These are phyloP conservation scores for Cartodere bifasciata DNA, from an alignment of 2,888 invertebrate genomes.

Conservation along the genomic window DNA sequence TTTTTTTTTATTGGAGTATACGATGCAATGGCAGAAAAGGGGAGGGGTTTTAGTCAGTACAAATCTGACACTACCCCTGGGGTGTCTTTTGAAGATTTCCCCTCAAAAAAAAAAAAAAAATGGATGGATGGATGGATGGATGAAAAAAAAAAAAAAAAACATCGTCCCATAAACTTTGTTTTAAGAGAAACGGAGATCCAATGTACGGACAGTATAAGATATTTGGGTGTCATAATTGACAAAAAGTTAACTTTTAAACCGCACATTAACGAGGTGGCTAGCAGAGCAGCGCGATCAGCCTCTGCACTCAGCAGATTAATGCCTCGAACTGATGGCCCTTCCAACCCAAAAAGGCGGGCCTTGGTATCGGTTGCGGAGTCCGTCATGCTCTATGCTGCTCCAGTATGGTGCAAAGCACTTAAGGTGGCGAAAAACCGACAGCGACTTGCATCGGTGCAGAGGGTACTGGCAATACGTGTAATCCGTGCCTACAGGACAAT, in stretches of 20 bases:
- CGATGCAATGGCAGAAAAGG: no score
- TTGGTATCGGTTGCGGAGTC: constrained; percentile 5
- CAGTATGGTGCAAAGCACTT: constrained; percentile 10
- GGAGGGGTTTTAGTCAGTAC: no score
- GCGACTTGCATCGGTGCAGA: constrained; percentile 7
- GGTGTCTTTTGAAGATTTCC: no score
- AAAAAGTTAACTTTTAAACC: constrained; percentile 1
- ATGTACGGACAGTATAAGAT: constrained; percentile 4
- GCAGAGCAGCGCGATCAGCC: constrained; percentile 5
- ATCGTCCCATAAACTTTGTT: no score
- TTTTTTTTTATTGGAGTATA: no score
- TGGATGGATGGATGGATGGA: no score
- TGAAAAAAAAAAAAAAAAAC: no score
- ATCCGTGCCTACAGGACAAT: constrained; percentile 11
- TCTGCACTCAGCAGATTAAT: constrained; percentile 5
- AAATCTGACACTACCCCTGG: no score
- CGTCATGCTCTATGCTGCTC: constrained; percentile 12
- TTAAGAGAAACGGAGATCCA: no score
- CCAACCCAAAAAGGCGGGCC: constrained; percentile 2
- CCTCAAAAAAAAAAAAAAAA: no score
- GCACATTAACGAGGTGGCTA: constrained; percentile 3
- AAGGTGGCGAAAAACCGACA: constrained; percentile 1
- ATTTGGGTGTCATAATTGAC: constrained; percentile 11
- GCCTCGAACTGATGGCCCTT: constrained; percentile 10
- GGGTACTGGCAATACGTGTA: constrained; percentile 5